Evolutionary conservation across 2,113 vertebrate species (phyloP).

Genomic region (Chloropsis cyanopogon): DNA sequence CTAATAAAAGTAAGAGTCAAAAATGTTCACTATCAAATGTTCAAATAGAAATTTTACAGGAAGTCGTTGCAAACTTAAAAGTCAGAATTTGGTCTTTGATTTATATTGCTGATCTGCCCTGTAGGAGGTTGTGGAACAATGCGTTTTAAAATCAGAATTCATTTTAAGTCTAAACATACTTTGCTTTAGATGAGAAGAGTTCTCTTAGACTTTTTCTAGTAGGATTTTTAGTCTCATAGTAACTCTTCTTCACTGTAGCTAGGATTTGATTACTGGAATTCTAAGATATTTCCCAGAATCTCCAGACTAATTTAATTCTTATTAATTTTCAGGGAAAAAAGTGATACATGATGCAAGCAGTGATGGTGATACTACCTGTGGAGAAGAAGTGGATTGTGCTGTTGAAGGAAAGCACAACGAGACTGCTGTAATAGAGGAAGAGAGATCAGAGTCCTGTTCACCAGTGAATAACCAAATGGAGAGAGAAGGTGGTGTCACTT

Average conservation of each 20-base stretch:
- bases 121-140: background rate
- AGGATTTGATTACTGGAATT: background rate
- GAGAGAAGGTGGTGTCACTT: background rate
- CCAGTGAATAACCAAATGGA: background rate
- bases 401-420: background rate
- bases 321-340: conserved; percentile 49
- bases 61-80: background rate
- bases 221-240: background rate
- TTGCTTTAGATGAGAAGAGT: background rate
- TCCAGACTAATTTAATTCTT: background rate
- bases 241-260: background rate
- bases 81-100: background rate
- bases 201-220: background rate
- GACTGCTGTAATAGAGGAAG: background rate
- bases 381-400: background rate
- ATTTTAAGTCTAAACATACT: background rate
- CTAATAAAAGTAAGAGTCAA: conserved; percentile 60
- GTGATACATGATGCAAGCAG: background rate
- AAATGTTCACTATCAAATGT: background rate
- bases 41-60: background rate
- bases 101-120: background rate
- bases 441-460: background rate
- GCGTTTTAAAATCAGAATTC: background rate
- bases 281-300: background rate
- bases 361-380: background rate